These are phyloP conservation scores for Mobula hypostoma DNA, from an alignment of 2,113 vertebrate genomes.

Conservation along the genomic window DNA sequence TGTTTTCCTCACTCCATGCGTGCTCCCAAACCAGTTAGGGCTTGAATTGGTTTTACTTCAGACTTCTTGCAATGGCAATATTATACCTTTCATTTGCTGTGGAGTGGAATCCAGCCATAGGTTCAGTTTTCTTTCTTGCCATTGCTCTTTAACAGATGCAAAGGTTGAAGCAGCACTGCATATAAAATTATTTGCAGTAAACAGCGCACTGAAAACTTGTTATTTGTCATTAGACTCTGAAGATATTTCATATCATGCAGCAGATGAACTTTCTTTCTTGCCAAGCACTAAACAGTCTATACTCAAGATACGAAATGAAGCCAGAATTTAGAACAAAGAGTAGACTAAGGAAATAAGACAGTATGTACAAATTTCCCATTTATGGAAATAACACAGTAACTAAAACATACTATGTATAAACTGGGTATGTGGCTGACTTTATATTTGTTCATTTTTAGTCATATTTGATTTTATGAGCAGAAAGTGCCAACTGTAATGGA, in stretches of 20 bases:
- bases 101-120: no score
- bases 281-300: not conserved
- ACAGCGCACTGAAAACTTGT: not conserved
- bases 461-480: not conserved
- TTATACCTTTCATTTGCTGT: no score
- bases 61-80: no score
- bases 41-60: no score
- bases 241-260: not conserved
- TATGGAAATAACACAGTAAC: not conserved
- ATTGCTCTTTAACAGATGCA: not conserved
- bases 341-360: not conserved
- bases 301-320: not conserved
- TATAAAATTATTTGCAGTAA: not conserved
- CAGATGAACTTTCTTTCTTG: not conserved
- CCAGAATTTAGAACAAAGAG: not conserved
- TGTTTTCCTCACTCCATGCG: no score
- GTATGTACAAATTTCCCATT: not conserved
- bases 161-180: not conserved
- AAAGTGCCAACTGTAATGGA: not conserved
- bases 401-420: not conserved
- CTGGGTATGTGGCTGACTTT: not conserved
- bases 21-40: no score
- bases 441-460: not conserved
- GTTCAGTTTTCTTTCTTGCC: no score
- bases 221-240: not conserved